Percentiles rank a stretch among this genome's conserved stretches.
phyloP scores from a whole-genome alignment of 2,888 invertebrate genomes.

The Endotricha flammealis region DNA sequence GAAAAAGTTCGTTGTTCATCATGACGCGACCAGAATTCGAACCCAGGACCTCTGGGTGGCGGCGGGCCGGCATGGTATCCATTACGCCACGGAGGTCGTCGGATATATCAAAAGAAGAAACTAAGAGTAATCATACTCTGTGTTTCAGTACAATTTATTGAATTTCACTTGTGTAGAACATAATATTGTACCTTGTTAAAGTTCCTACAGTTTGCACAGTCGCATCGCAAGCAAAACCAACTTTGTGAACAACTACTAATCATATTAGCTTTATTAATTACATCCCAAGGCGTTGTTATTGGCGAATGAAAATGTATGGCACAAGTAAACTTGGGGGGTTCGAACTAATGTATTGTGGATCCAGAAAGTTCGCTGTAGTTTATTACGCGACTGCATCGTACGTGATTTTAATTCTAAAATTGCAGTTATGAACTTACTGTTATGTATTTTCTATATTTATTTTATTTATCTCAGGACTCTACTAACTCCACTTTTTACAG shows the following conservation, averaged over 20 bases:
- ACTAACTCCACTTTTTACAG: no score
- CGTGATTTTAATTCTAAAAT: conserved; percentile 18
- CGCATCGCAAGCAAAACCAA: conserved; percentile 26
- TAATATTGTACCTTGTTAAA: conserved; percentile 1
- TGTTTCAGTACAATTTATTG: no score
- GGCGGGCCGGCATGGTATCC: no score
- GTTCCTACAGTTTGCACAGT: conserved; percentile 18
- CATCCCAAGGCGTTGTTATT: conserved; percentile 54
- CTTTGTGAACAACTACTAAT: conserved; percentile 66
- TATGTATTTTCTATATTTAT: no score
- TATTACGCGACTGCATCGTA: conserved; percentile 14
- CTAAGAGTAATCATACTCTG: no score
- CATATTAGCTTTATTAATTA: conserved; percentile 73
- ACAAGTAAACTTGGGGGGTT: conserved; percentile 31
- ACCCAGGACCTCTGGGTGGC: no score
- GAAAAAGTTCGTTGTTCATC: no score
- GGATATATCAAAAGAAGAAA: no score
- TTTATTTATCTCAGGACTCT: no score
- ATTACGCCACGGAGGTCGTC: no score
- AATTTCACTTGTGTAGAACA: no score
- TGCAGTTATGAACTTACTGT: neutral
- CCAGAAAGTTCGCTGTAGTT: conserved; percentile 16
- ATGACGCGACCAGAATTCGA: no score
- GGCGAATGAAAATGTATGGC: conserved; percentile 70
- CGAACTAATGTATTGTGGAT: conserved; percentile 34